Percentiles rank a stretch among this genome's conserved stretches.
These are phyloP conservation scores for Priocnemis perturbator DNA, from an alignment of 2,888 invertebrate genomes.

Conservation along the genomic window DNA sequence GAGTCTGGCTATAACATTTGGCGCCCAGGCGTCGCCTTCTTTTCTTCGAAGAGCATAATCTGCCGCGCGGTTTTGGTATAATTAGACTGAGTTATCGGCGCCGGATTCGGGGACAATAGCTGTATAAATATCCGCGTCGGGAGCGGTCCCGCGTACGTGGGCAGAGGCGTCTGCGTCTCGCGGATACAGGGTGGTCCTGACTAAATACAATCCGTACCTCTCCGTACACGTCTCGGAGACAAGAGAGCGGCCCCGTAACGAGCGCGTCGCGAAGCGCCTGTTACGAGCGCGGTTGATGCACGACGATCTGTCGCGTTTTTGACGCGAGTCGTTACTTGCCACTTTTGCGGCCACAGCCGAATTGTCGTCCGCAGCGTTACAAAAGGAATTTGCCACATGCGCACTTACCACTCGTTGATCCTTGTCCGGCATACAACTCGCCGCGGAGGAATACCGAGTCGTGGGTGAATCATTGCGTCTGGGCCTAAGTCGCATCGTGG, in stretches of 20 bases:
- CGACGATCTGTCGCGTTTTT: slow-evolving; percentile 58
- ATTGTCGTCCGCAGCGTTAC: slow-evolving; percentile 40
- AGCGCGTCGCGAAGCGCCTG: slow-evolving; percentile 63
- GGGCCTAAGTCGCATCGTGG: too few relatives aligned
- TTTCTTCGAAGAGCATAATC: slow-evolving; percentile 23
- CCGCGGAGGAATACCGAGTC: background rate
- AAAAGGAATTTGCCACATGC: slow-evolving; percentile 16
- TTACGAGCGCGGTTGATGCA: slow-evolving; percentile 60
- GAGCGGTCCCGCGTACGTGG: slow-evolving; percentile 44
- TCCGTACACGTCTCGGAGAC: slow-evolving; percentile 44
- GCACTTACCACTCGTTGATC: slow-evolving; percentile 15
- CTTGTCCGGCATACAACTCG: slow-evolving; percentile 8
- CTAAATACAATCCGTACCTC: slow-evolving; percentile 57
- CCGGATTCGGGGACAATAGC: slow-evolving; percentile 68
- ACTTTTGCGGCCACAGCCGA: slow-evolving; percentile 57
- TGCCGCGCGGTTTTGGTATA: slow-evolving; percentile 47
- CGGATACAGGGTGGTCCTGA: slow-evolving; percentile 56
- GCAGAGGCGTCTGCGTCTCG: slow-evolving; percentile 9
- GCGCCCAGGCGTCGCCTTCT: slow-evolving; percentile 3
- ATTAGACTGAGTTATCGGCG: slow-evolving; percentile 69
- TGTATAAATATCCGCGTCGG: slow-evolving; percentile 66
- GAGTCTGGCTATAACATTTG: too few relatives aligned
- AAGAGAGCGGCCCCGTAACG: slow-evolving; percentile 62
- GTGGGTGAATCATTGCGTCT: too few relatives aligned
- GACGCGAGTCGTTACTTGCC: slow-evolving; percentile 64